Base-by-base conservation (phyloP, 1,140 invertebrate genomes). In the Temnothorax curvispinosus region DNA sequence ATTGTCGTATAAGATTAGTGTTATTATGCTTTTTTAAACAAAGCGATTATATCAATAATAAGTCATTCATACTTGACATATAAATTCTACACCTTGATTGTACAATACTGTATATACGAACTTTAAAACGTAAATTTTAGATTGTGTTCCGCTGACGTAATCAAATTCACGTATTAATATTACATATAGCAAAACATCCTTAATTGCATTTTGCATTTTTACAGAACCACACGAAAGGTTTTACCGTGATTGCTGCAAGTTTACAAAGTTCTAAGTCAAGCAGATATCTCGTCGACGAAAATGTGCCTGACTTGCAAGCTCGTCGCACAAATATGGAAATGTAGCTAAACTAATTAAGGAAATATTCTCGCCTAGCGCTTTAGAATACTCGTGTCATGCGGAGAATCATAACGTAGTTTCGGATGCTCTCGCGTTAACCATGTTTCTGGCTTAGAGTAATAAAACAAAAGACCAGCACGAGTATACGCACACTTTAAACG, bases 271-370 rank as follows among this genome's bases (percentile, higher is more conserved):
- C 13, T 21, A 67, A 67, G 62, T 69, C 21, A 47, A 41, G 32
- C 54, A 60, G 74, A 44, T 84, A 47, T 74, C 38, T 35, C 15
- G 67, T 27, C 50, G 41, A 74, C 54, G 67, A 74, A 82, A 82
- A 47, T 60, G 9, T 32, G 21, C 3, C 35, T 11, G 69, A 47
- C 80, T 60, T 35, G 80, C 44, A 47, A 84, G 80, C 80, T 50
- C 27, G 27, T 41, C 67, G 77, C 5, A 27, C 67, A 74, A 74
- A 60, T 84, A 84, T 75, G 80, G 69, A 84, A 84, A 75, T 84
- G 54, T 18, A 84, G 64, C 41, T 74, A 72, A 74, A 84, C 80
- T 74, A 84, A 84, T 84, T 84, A 84, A 84, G 69, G 41, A 32
- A 84, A 84, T 50, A 47, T 74, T 84, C 80, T 60, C 69, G 69